These are phyloP conservation scores for Drosophila falleni DNA, from an alignment of 2,888 invertebrate species.

Conservation along the genomic window DNA sequence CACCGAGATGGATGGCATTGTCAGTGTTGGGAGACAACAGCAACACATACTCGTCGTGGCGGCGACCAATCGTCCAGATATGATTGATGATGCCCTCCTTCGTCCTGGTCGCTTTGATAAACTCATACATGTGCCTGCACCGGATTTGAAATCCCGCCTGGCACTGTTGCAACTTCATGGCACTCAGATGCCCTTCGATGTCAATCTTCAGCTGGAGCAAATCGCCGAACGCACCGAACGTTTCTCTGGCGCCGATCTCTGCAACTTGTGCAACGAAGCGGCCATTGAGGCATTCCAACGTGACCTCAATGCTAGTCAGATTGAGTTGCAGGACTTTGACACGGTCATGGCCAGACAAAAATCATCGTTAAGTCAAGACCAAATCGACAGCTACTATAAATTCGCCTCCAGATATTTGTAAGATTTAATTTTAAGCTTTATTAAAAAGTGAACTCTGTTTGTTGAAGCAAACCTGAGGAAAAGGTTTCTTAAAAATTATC, in stretches of 20 bases:
- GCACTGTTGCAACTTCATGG: conserved; percentile 86
- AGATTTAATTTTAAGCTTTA: not conserved
- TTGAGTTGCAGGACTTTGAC: conserved; percentile 84
- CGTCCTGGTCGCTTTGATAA: conserved; percentile 89
- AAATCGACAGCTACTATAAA: conserved; percentile 84
- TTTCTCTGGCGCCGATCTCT: conserved; percentile 89
- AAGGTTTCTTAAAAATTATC: no score
- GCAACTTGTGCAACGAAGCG: conserved; percentile 88
- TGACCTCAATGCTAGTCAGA: conserved; percentile 82
- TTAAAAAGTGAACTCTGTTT: no score
- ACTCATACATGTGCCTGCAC: conserved; percentile 88
- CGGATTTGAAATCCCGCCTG: conserved; percentile 86
- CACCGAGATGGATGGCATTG: conserved; percentile 89
- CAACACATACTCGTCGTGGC: conserved; percentile 87
- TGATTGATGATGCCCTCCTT: conserved; percentile 88
- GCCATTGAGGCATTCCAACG: conserved; percentile 87
- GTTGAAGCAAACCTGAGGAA: no score
- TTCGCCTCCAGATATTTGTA: conserved; percentile 76
- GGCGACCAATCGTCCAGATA: conserved; percentile 89
- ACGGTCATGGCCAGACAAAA: conserved; percentile 82
- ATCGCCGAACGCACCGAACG: conserved; percentile 86
- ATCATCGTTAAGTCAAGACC: conserved; percentile 85
- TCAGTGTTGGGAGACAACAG: conserved; percentile 63
- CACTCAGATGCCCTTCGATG: conserved; percentile 85
- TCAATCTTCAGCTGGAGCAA: conserved; percentile 84